phyloP scores from a whole-genome alignment of 2,888 invertebrate genomes.

The Caenorhabditis uteleia region DNA sequence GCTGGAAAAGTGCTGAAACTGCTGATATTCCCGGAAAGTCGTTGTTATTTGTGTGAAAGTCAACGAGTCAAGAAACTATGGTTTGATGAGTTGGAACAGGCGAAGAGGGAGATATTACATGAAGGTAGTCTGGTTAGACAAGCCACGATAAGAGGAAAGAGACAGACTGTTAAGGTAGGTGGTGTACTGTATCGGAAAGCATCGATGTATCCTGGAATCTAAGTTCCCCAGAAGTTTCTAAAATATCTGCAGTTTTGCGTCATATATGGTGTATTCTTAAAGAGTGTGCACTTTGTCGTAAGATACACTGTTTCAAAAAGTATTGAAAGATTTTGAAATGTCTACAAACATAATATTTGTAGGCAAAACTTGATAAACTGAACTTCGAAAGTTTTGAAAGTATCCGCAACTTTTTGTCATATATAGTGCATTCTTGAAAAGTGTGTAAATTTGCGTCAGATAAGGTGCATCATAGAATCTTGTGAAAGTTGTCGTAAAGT shows the following conservation, averaged over 20 bases:
- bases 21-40: conserved; percentile 63
- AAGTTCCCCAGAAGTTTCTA: too few species aligned
- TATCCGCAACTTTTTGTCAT: not conserved
- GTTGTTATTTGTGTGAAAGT: conserved; percentile 60
- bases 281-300: not conserved
- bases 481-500: too few species aligned
- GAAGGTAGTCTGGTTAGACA: conserved; percentile 62
- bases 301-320: not conserved
- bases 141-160: conserved; percentile 63
- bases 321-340: not conserved
- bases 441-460: not conserved
- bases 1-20: conserved; percentile 62
- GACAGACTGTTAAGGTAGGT: conserved; percentile 41
- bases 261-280: too few species aligned
- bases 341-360: conserved; percentile 1
- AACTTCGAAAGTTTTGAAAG: not conserved
- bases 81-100: conserved; percentile 65
- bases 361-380: too few species aligned
- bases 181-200: too few species aligned
- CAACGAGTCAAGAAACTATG: conserved; percentile 61
- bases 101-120: conserved; percentile 50
- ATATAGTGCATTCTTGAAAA: too few species aligned
- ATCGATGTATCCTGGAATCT: too few species aligned
- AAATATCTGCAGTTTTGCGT: not conserved
- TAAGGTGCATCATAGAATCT: not conserved